Evolutionary conservation across 1,140 invertebrate genomes (phyloP), one percentile per base, ranked within the genome.

Genomic region (Brachionus plicatilis): DNA sequence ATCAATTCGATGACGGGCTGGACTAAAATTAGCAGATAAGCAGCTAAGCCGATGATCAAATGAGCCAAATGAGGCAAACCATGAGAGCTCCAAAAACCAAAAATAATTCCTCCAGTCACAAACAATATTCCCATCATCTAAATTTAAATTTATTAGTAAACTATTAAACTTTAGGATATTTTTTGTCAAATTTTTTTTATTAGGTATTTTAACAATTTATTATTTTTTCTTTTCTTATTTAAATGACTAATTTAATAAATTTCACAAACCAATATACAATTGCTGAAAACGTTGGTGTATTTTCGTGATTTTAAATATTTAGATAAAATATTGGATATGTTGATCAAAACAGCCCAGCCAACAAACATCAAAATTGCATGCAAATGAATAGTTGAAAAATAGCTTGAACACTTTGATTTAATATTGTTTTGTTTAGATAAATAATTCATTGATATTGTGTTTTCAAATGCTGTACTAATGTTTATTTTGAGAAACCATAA

Each of bases 351-450:
- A 41, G 27, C 79, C 50, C 79, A 82, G 12, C 79, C 79, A 41
- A 82, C 12, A 82, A 82, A 65, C 79, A 82, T 82, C 24, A 82
- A 65, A 45, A 82, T 82, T 14, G 79, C 79, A 65, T 82, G 79
- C 12, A 82, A 45, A 65, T 82, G 79, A 33, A 82, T 82, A 7
- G 79, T 82, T 41, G 53, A 65, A 68, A 82, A 82, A 29, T 65
- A 82, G 20, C n/a, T 65, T 45, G 50, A 65, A 56, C 79, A 82
- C 17, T 68, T 60, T 7, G 56, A 7, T 17, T 41, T 82, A 3
- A 20, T 27, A 24, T 82, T 82, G 7, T 41, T 37, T 14, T 82
- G 37, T 29, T 20, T 33, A 29, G 50, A 65, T 12, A 56, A 37
- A 37, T 65, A 82, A 24, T 47, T 82, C 17, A 56, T 20, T 17